Evolutionary conservation across 2,797 vertebrate species (phyloP).

Genomic region (Cryptoblepharus egeriae): DNA sequence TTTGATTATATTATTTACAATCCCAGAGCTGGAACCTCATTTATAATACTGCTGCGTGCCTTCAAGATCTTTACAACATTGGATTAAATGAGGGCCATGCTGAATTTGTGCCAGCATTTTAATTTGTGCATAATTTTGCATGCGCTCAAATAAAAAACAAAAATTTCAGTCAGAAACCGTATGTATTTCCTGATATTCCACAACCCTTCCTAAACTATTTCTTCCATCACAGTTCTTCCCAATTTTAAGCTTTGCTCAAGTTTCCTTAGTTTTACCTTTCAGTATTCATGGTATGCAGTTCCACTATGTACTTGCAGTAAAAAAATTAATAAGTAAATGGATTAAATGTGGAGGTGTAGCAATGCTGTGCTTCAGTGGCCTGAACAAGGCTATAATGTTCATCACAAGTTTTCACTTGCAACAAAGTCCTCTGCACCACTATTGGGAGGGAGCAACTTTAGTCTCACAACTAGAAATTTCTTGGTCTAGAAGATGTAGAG

Average conservation of each 20-base stretch:
- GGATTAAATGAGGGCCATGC: background rate
- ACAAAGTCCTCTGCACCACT: background rate
- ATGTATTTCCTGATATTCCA: background rate
- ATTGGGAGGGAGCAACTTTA: too few species aligned
- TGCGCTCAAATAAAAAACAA: background rate
- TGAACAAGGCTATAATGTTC: background rate
- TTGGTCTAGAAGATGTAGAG: too few species aligned
- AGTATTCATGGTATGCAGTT: background rate
- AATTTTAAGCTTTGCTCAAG: background rate
- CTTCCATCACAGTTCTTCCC: background rate
- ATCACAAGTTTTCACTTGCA: background rate
- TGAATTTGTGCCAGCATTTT: background rate
- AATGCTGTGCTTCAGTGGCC: background rate
- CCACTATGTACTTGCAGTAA: background rate
- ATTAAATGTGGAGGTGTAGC: background rate
- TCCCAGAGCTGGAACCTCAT: constrained; percentile 16
- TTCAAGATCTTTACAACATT: constrained; percentile 15
- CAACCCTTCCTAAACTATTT: background rate
- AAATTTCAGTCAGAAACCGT: background rate
- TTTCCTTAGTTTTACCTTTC: background rate
- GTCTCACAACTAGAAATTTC: too few species aligned
- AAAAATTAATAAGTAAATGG: background rate
- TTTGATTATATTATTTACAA: constrained; percentile 38
- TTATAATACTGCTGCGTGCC: constrained; percentile 15
- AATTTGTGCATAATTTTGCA: background rate